Evolutionary conservation across 2,113 vertebrate genomes (phyloP).

Genomic region (Gavialis gangeticus): DNA sequence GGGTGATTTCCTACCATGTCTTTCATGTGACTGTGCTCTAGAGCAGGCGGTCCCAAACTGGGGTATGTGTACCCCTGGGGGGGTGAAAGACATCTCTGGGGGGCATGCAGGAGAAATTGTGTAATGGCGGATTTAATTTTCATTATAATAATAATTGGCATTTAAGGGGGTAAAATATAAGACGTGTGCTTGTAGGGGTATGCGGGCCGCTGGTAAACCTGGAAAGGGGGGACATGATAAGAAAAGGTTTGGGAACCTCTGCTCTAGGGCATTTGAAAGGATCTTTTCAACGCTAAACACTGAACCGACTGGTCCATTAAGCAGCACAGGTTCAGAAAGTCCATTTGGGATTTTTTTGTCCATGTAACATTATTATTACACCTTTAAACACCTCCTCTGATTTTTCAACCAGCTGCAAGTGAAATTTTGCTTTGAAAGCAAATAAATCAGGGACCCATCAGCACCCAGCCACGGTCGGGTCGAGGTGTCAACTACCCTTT

Average conservation of each 20-base stretch:
- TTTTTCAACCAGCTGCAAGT: slow-evolving; percentile 20
- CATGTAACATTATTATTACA: not conserved
- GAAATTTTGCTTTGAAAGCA: not conserved
- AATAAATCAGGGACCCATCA: slow-evolving; percentile 12
- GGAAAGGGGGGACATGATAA: too few species aligned
- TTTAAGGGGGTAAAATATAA: too few species aligned
- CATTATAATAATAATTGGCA: too few species aligned
- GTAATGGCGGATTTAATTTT: too few species aligned
- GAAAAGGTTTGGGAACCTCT: too few species aligned
- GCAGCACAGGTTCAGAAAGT: slow-evolving; percentile 41
- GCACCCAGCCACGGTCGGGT: slow-evolving; percentile 55
- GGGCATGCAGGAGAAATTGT: too few species aligned
- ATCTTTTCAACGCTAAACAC: slow-evolving; percentile 47
- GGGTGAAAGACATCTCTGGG: too few species aligned
- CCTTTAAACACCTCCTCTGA: not conserved
- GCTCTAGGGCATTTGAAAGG: slow-evolving; percentile 21
- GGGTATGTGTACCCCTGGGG: too few species aligned
- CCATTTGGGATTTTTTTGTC: slow-evolving; percentile 13
- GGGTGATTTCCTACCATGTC: slow-evolving; percentile 3
- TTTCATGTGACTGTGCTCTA: not conserved
- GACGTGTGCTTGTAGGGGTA: too few species aligned
- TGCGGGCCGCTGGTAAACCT: too few species aligned
- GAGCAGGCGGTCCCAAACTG: too few species aligned
- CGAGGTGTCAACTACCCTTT: slow-evolving; percentile 30
- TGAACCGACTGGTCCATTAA: slow-evolving; percentile 63